These are phyloP conservation scores for Crocodylus rhombifer DNA, from an alignment of 2,797 vertebrate genomes.

Conservation along the genomic window DNA sequence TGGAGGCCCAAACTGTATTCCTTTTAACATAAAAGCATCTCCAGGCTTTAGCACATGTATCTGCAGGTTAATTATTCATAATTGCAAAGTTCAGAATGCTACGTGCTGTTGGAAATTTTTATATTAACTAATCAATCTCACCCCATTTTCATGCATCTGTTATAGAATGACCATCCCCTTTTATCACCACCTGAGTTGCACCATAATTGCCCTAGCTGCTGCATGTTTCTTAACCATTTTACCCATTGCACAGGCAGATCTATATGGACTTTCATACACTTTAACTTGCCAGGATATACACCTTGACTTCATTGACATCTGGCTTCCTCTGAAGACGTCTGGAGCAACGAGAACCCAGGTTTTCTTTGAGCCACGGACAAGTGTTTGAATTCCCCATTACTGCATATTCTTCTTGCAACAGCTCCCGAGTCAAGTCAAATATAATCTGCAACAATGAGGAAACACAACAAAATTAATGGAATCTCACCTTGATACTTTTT, in stretches of 20 bases:
- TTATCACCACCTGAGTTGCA: background rate
- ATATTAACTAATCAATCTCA: background rate
- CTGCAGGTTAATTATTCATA: background rate
- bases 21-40: background rate
- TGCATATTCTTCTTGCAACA: conserved; percentile 20
- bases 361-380: background rate
- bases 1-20: background rate
- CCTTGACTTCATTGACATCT: conserved; percentile 52
- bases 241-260: background rate
- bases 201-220: background rate
- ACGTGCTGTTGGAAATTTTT: background rate
- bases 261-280: background rate
- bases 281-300: conserved; percentile 13
- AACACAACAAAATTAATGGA: background rate
- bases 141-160: background rate
- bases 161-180: background rate
- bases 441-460: conserved; percentile 48
- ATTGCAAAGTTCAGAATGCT: background rate
- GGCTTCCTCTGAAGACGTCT: background rate
- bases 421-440: conserved; percentile 49
- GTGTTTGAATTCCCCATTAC: background rate
- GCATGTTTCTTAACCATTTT: background rate
- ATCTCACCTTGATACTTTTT: background rate
- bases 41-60: background rate
- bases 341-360: background rate